These are phyloP conservation scores for Prietella phreatophila DNA, from an alignment of 2,113 vertebrate genomes.

Conservation along the genomic window DNA sequence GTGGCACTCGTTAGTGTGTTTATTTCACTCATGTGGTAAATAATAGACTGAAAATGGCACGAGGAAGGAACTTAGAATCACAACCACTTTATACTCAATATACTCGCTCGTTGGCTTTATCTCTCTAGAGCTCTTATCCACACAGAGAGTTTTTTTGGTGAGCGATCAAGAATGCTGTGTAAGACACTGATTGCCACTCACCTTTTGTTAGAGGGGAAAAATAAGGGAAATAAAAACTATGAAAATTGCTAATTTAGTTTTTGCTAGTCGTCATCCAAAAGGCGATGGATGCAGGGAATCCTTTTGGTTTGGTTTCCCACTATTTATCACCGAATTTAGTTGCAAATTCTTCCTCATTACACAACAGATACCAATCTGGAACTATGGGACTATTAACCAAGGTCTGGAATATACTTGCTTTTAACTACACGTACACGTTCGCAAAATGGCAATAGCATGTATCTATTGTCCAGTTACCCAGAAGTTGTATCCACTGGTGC, in stretches of 20 bases:
- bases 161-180: background rate
- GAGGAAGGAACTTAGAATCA: background rate
- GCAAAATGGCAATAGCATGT: background rate
- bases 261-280: background rate
- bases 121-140: background rate
- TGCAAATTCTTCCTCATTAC: background rate
- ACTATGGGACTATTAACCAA: background rate
- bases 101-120: background rate
- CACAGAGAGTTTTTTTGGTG: background rate
- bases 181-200: background rate
- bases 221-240: background rate
- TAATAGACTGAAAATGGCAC: slow-evolving; percentile 22
- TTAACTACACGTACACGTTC: background rate
- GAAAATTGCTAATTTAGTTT: background rate
- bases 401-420: too few species aligned
- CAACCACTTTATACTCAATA: background rate
- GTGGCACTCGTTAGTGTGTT: slow-evolving; percentile 6
- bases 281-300: background rate
- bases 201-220: background rate
- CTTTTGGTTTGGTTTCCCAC: background rate
- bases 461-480: background rate
- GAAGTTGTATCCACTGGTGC: background rate
- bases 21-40: background rate
- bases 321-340: too few species aligned
- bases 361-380: background rate